A percentile compares a stretch with the other conserved stretches of the same genome.
phyloP scores from a whole-genome alignment of 2,888 invertebrate genomes.

The Scaptomyza tumidula region DNA sequence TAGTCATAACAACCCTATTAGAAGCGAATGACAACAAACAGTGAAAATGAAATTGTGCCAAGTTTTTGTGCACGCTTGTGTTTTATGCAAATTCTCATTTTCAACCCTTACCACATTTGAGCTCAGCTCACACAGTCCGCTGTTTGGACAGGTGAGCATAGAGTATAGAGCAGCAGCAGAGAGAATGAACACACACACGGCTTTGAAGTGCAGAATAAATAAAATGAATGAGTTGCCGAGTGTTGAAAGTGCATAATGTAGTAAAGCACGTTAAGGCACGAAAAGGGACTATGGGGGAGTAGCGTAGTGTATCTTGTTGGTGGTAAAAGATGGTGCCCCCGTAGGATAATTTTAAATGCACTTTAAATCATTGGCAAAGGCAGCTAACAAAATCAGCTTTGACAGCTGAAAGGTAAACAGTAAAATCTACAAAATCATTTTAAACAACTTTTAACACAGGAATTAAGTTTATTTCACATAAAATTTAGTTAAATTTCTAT shows the following conservation, averaged over 20 bases:
- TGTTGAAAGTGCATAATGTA: constrained; percentile 74
- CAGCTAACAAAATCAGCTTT: background rate
- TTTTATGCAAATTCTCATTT: constrained; percentile 70
- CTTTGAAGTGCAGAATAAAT: constrained; percentile 76
- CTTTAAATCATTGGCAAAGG: constrained; percentile 37
- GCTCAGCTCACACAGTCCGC: constrained; percentile 28
- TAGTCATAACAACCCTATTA: background rate
- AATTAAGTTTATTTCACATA: background rate
- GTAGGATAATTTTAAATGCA: constrained; percentile 37
- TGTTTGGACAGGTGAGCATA: constrained; percentile 71
- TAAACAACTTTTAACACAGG: background rate
- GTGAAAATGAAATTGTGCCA: constrained; percentile 70
- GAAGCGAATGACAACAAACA: constrained; percentile 25
- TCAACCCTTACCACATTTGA: background rate
- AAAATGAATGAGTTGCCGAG: constrained; percentile 74
- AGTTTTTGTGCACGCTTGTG: constrained; percentile 69
- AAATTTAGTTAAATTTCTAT: background rate
- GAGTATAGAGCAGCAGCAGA: constrained; percentile 17
- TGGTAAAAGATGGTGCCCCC: background rate
- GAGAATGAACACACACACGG: constrained; percentile 49
- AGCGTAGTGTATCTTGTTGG: background rate
- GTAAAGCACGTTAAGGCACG: constrained; percentile 36
- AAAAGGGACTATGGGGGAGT: background rate
- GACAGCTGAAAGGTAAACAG: background rate
- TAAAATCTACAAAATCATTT: background rate